Evolutionary conservation across 1,140 invertebrate genomes (phyloP).

Genomic region (Planococcus citri): DNA sequence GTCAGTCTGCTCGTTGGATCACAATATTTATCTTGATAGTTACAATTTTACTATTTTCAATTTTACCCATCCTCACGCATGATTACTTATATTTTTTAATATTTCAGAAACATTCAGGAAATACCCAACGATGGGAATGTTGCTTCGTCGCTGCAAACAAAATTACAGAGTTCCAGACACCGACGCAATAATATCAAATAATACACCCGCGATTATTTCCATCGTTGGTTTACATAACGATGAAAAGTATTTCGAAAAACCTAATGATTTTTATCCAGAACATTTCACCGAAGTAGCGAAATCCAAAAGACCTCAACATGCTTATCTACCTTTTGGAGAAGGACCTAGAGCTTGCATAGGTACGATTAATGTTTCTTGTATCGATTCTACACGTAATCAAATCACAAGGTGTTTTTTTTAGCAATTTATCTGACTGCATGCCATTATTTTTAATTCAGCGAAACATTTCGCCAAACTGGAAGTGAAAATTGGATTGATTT

Average conservation of each 20-base stretch:
- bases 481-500: too few relatives aligned
- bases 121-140: slow-evolving; percentile 36
- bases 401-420: too few relatives aligned
- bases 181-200: slow-evolving; percentile 42
- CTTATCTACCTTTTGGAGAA: slow-evolving; percentile 63
- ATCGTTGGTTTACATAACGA: slow-evolving; percentile 40
- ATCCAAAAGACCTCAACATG: slow-evolving; percentile 28
- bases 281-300: slow-evolving; percentile 39
- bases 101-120: slow-evolving; percentile 23
- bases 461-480: too few relatives aligned
- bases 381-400: too few relatives aligned
- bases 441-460: too few relatives aligned
- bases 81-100: background rate
- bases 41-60: too few relatives aligned
- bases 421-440: too few relatives aligned
- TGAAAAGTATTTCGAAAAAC: slow-evolving; percentile 41
- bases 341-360: slow-evolving; percentile 65
- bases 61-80: too few relatives aligned
- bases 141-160: slow-evolving; percentile 35
- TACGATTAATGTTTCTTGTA: slow-evolving; percentile 31
- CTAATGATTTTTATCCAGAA: slow-evolving; percentile 41
- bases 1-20: too few relatives aligned
- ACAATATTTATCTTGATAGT: too few relatives aligned
- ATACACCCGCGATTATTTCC: slow-evolving; percentile 25
- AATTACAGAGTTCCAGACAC: slow-evolving; percentile 43